Evolutionary conservation across 64 coral and sea anemone species (phyloP).

Genomic region (Montipora foliosa): DNA sequence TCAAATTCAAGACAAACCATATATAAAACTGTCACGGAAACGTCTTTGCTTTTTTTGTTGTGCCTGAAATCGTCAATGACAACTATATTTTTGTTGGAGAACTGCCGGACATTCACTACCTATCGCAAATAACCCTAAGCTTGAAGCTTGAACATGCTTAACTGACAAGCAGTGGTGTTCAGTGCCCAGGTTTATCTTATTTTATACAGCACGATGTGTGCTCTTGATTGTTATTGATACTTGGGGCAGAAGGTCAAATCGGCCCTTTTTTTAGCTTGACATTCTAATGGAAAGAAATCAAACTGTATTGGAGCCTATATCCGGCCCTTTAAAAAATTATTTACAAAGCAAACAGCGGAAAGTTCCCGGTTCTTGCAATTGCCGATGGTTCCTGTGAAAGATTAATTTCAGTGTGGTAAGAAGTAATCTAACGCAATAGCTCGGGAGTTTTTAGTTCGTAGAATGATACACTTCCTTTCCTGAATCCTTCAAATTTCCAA

Average conservation of each 20-base stretch:
- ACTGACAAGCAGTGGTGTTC: neutral
- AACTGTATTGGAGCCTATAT: conserved; percentile 4
- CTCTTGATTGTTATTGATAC: conserved; percentile 13
- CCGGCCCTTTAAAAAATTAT: neutral
- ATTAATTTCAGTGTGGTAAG: neutral
- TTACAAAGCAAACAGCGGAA: conserved; percentile 33
- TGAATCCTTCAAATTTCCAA: too few species aligned
- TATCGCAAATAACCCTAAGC: neutral
- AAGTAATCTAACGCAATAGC: too few species aligned
- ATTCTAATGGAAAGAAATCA: conserved; percentile 44
- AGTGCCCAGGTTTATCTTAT: neutral
- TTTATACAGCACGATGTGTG: neutral
- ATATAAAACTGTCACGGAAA: neutral
- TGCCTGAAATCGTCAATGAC: neutral
- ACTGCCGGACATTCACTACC: neutral
- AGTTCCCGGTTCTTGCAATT: neutral
- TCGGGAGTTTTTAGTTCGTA: too few species aligned
- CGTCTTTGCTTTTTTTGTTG: neutral
- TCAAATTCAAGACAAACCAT: neutral
- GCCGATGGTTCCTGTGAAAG: neutral
- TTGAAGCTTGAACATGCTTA: neutral
- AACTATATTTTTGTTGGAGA: neutral
- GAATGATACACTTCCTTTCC: neutral
- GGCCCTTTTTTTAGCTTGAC: neutral
- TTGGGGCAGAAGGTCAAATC: neutral